These are phyloP conservation scores for Cherax quadricarinatus DNA, from an alignment of 1,140 invertebrate species.

Conservation along the genomic window DNA sequence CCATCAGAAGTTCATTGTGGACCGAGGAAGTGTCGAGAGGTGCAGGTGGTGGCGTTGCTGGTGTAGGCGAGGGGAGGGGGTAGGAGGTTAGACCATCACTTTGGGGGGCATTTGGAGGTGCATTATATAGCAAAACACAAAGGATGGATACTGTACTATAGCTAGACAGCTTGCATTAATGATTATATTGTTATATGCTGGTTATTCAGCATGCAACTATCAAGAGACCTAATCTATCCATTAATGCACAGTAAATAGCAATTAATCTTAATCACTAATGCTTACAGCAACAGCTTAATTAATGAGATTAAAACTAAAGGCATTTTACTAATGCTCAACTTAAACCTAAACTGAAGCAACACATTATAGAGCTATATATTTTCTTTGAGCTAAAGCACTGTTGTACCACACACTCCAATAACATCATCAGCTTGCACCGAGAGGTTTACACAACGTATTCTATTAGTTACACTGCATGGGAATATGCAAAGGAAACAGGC, in stretches of 20 bases:
- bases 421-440: not conserved
- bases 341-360: not conserved
- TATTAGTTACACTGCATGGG: not conserved
- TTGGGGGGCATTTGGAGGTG: not conserved
- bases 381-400: not conserved
- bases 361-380: not conserved
- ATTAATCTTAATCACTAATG: not conserved
- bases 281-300: not conserved
- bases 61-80: slow-evolving; percentile 19
- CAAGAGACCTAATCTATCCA: not conserved
- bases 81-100: slow-evolving; percentile 18
- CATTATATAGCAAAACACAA: not conserved
- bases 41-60: slow-evolving; percentile 57
- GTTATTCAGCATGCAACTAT: not conserved
- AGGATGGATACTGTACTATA: slow-evolving; percentile 13
- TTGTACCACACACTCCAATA: not conserved
- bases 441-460: not conserved
- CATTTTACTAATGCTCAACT: not conserved
- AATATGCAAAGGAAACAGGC: not conserved
- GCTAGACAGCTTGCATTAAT: not conserved
- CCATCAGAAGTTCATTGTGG: slow-evolving; percentile 47
- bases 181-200: slow-evolving; percentile 6
- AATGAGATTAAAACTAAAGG: not conserved
- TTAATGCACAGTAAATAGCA: no score
- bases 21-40: slow-evolving; percentile 31